phyloP scores from a whole-genome alignment of 2,888 invertebrate species.

The Thereva nobilitata region DNA sequence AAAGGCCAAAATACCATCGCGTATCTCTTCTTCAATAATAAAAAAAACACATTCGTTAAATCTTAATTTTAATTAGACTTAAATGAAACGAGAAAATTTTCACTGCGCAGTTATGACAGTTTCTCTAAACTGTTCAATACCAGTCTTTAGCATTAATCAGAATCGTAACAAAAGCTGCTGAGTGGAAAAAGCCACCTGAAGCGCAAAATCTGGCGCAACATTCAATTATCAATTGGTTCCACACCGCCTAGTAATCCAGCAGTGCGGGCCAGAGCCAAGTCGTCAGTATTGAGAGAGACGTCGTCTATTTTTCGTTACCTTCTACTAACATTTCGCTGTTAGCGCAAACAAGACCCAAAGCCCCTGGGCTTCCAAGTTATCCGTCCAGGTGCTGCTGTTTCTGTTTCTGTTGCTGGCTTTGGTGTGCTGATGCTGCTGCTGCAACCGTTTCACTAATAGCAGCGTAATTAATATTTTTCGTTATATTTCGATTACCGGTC shows the following conservation, averaged over 20 bases:
- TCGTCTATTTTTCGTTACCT: no score
- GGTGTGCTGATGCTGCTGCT: neutral
- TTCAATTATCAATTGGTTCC: constrained; percentile 40
- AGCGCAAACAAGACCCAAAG: neutral
- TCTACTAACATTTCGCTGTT: no score
- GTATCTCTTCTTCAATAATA: no score
- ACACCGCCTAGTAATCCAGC: constrained; percentile 28
- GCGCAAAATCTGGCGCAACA: constrained; percentile 39
- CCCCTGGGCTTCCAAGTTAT: constrained; percentile 3
- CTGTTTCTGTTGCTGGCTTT: neutral
- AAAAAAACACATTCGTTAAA: no score
- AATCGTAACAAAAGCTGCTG: constrained; percentile 7
- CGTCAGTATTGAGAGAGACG: neutral
- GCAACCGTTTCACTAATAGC: constrained; percentile 8
- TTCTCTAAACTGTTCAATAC: no score
- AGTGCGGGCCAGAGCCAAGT: neutral
- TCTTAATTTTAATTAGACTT: no score
- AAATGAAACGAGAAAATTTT: no score
- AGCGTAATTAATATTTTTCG: constrained; percentile 33
- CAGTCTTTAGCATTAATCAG: no score
- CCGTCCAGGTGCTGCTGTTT: constrained; percentile 2
- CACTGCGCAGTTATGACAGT: no score
- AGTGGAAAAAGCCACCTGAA: constrained; percentile 28
- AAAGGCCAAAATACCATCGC: no score
- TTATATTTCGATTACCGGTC: constrained; percentile 25